Conservation (phyloP, 2,113 vertebrate genomes). For the Hippocampus zosterae region DNA sequence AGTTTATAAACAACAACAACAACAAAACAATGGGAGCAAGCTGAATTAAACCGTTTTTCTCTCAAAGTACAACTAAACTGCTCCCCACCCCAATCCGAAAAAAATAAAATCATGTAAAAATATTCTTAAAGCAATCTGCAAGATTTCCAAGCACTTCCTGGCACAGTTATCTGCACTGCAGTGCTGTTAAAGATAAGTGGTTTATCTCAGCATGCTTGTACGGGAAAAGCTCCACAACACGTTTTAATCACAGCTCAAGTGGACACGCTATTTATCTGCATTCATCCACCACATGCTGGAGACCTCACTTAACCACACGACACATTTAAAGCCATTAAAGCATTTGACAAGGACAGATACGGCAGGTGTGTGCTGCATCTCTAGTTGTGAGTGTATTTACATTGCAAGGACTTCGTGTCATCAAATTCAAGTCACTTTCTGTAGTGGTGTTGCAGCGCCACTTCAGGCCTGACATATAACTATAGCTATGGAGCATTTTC, state of each 20-base stretch:
- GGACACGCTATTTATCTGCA: not conserved
- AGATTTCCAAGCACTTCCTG: not conserved
- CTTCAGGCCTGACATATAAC: too few species aligned
- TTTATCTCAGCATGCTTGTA: constrained; percentile 14
- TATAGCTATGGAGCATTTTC: too few species aligned
- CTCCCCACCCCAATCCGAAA: not conserved
- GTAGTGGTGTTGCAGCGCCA: too few species aligned
- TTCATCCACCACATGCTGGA: not conserved
- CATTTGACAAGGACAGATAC: not conserved
- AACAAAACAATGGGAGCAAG: not conserved
- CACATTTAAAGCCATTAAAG: too few species aligned
- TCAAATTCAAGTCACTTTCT: too few species aligned
- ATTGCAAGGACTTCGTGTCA: too few species aligned
- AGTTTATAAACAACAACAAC: not conserved
- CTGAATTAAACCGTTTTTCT: constrained; percentile 4
- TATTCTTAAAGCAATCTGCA: not conserved
- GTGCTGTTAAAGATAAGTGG: constrained; percentile 20
- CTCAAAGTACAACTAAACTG: not conserved
- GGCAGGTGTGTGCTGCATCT: not conserved
- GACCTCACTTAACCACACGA: not conserved
- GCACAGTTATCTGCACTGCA: constrained; percentile 7
- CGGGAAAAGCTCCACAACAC: constrained; percentile 8
- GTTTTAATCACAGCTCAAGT: constrained; percentile 11
- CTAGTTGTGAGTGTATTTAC: too few species aligned
- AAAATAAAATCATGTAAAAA: not conserved